Evolutionary conservation across 2,797 vertebrate genomes (phyloP), one percentile per base, ranked within the genome.

Genomic region (Scolopax rusticola): DNA sequence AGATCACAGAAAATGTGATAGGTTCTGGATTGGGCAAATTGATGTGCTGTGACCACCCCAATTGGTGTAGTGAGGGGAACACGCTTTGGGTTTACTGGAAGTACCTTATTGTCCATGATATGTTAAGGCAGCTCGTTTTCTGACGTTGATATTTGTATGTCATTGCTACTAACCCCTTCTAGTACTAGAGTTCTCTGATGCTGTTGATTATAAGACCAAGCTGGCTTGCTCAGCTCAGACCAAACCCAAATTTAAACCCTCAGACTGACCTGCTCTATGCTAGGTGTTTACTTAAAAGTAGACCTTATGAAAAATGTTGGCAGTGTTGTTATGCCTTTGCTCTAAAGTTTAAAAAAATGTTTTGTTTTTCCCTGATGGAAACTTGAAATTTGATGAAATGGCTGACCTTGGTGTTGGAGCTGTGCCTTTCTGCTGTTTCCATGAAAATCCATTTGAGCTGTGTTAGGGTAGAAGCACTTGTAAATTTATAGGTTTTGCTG

Each of bases 331-430:
- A 50, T 0, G 8, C 57, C 41, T 93, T 91, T 89, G 51, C 90
- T 93, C 90, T 63, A 67, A 76, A 87, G 63, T 53, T 89, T 90
- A 45, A 63, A 88, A 88, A 91, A 81, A 67, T 89, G 79, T 84
- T 95, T 95, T 87, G 32, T 65, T 95, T 92, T 83, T 32, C 82
- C 91, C 87, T 91, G 76, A 59, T 91, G 87, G 89, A 87, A 87
- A 81, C 76, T 71, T 91, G 93, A 92, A 93, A 91, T 93, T 78
- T 2, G 75, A 85, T 96, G 28, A 85, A 94, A 50, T 61, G 38
- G 16, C 90, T 91, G 80, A 91, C 88, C 67, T 90, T 89, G 65
- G 30, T 69, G 38, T 81, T 90, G 94, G 90, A 96, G 40, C 74
- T 33, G 59, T 90, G 71, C 74, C 88, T 94, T 82, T 93, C 84